Evolutionary conservation across 35 echinoderm and acorn worm species (phyloP).

Genomic region (Strongylocentrotus purpuratus): DNA sequence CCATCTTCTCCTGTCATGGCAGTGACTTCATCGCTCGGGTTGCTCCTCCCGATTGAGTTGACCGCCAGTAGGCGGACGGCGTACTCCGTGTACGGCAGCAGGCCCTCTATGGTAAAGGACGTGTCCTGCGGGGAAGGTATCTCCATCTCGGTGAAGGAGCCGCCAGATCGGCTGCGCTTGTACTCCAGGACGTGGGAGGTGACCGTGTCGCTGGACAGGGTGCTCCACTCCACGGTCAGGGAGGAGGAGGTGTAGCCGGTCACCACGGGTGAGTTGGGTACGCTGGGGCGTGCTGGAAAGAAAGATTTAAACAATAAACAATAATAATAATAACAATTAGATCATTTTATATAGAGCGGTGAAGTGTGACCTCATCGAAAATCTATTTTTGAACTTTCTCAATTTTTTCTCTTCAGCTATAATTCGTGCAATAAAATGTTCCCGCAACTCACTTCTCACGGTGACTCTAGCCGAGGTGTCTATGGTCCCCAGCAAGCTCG

Average conservation of each 20-base stretch:
- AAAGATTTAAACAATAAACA: not conserved
- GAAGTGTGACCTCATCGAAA: no score
- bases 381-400: no score
- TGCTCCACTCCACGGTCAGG: slow-evolving; percentile 71
- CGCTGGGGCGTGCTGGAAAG: slow-evolving; percentile 72
- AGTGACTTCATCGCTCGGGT: slow-evolving; percentile 61
- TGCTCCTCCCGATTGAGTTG: slow-evolving; percentile 85
- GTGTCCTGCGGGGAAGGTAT: slow-evolving; percentile 48
- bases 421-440: not conserved
- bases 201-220: slow-evolving; percentile 55
- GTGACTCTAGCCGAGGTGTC: slow-evolving; percentile 51
- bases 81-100: slow-evolving; percentile 86
- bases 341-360: no score
- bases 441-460: slow-evolving; percentile 71
- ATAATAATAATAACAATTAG: no score
- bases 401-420: no score
- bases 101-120: slow-evolving; percentile 71
- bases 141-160: slow-evolving; percentile 52
- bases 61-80: slow-evolving; percentile 73
- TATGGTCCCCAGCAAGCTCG: slow-evolving; percentile 67
- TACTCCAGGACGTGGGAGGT: slow-evolving; percentile 83
- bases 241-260: slow-evolving; percentile 70
- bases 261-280: slow-evolving; percentile 67
- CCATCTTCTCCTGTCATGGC: slow-evolving; percentile 82
- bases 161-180: slow-evolving; percentile 46